These are phyloP conservation scores for Gryllus longicercus DNA, from an alignment of 2,888 invertebrate genomes.

Conservation along the genomic window DNA sequence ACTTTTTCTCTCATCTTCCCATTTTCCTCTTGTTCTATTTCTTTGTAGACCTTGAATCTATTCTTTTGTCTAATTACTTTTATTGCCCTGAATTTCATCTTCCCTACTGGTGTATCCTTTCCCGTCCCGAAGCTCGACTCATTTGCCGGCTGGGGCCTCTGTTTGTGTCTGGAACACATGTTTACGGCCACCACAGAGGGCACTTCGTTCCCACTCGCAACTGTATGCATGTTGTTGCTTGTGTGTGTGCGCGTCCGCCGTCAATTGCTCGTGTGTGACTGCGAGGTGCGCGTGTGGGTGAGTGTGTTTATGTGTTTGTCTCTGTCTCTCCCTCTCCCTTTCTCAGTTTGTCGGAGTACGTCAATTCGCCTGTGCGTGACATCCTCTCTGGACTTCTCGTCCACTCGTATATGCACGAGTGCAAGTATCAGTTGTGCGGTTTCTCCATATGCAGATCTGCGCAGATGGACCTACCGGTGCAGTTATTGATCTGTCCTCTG, in stretches of 20 bases:
- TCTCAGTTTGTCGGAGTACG: neutral
- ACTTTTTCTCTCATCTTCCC: no score
- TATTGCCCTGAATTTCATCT: no score
- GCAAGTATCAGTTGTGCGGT: neutral
- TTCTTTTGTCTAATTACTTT: no score
- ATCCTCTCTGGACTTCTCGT: neutral
- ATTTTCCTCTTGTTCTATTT: no score
- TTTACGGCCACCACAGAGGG: no score
- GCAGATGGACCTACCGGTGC: neutral
- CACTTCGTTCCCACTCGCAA: no score
- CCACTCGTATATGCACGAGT: constrained; percentile 8
- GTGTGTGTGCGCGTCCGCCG: neutral
- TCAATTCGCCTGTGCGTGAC: neutral
- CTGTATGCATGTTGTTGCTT: no score
- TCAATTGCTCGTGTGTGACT: neutral
- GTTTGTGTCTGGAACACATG: no score
- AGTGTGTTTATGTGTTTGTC: neutral
- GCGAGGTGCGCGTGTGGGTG: neutral
- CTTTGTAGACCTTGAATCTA: no score
- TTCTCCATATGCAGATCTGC: neutral
- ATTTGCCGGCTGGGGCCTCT: no score
- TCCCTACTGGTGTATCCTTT: no score
- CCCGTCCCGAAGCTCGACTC: no score
- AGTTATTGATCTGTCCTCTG: neutral
- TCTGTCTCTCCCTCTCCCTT: neutral